Base-by-base conservation (phyloP, 2,888 invertebrate species). In the Trichopria drosophilae region DNA sequence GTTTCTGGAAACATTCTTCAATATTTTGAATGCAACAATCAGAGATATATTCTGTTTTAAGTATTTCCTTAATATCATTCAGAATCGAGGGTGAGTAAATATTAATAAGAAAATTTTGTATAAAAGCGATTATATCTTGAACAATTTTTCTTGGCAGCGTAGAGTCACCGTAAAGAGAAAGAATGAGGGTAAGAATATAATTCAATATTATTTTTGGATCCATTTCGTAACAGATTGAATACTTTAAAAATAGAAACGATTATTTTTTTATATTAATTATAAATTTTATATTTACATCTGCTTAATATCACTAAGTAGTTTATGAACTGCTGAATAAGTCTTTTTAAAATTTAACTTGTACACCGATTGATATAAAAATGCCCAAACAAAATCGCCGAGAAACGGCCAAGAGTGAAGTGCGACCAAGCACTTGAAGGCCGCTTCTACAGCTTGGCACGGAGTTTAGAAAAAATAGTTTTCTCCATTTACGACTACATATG, bases 361-460 rank as follows among this genome's bases (percentile, higher is more conserved):
- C 3, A 51, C 32, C 2, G 32, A 18, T 36, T 51, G 41, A 19
- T 51, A 41, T 9, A 46, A 26, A 10, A 51, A 51, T 19, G 22
- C 23, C 51, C 46, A 51, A 13, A 37, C 23, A 24, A 32, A 45
- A 34, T 51, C 51, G 18, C 51, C 40, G 23, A 35, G 19, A 22
- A 24, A 44, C 9, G 51, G 44, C 28, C 16, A 10, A 9, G 29
- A 22, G 5, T 51, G 10, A 28, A 51, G 39, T 16, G 40, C 51
- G 7, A 12, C 35, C 18, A 45, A 35, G 12, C 51, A 45, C 10
- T 45, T 51, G 29, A 40, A 51, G n/a, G n/a, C n/a, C n/a, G n/a
- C n/a, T n/a, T n/a, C n/a, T n/a, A n/a, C n/a, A n/a, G n/a, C n/a
- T n/a, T n/a, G 40, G 41, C 13, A 1, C 18, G 41, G 5, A 12